phyloP scores from a whole-genome alignment of 1,140 invertebrate genomes.

The Polyergus mexicanus region DNA sequence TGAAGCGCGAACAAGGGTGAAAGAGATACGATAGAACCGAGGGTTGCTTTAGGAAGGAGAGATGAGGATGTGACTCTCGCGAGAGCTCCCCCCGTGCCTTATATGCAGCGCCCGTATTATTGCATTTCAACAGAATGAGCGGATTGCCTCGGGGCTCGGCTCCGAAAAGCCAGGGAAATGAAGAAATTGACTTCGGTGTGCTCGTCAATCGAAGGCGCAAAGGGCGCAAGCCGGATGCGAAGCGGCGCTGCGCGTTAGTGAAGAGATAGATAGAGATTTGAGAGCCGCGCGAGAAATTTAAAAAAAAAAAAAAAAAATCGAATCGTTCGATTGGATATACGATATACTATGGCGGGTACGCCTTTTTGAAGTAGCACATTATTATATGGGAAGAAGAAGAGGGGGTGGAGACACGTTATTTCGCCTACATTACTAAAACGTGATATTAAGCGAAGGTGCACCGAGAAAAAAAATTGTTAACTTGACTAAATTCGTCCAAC shows the following conservation, averaged over 20 bases:
- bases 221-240: constrained; percentile 11
- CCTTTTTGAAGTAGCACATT: constrained; percentile 7
- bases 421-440: not conserved
- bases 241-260: not conserved
- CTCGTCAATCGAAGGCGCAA: constrained; percentile 34
- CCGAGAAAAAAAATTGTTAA: too few relatives aligned
- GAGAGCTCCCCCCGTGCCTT: constrained; percentile 12
- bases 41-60: constrained; percentile 18
- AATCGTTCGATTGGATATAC: constrained; percentile 21
- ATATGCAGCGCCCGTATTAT: constrained; percentile 51
- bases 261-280: constrained; percentile 41
- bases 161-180: constrained; percentile 40
- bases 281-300: not conserved
- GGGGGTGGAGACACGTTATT: not conserved
- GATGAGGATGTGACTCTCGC: not conserved
- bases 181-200: constrained; percentile 32
- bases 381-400: too few relatives aligned
- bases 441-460: not conserved
- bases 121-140: constrained; percentile 52
- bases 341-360: not conserved
- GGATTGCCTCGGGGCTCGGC: constrained; percentile 45
- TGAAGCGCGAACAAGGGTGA: not conserved
- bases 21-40: not conserved
- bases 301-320: too few relatives aligned
- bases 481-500: too few relatives aligned